These are phyloP conservation scores for Nesospiza acunhae DNA, from an alignment of 2,113 vertebrate genomes.

Conservation along the genomic window DNA sequence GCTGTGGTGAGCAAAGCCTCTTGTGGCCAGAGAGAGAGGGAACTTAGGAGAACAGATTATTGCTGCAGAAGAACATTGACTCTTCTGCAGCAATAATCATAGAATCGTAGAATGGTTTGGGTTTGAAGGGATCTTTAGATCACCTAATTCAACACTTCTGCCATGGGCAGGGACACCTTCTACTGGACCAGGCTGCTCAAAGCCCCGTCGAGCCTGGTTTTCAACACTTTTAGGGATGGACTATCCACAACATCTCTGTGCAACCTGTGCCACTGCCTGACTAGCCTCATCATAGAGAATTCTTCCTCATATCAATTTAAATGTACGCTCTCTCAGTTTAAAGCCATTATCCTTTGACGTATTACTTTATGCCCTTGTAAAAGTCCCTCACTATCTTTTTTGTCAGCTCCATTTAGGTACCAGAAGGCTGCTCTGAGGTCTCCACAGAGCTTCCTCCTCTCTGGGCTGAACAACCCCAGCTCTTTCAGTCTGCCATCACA, in stretches of 20 bases:
- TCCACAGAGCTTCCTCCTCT: neutral
- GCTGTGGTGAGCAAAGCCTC: neutral
- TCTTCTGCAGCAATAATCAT: neutral
- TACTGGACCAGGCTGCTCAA: neutral
- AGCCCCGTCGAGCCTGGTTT: neutral
- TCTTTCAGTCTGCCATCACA: neutral
- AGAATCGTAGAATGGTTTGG: neutral
- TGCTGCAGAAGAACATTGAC: neutral
- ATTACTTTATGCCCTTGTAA: neutral
- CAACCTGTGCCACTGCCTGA: neutral
- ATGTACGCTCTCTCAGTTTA: neutral
- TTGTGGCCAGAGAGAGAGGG: neutral
- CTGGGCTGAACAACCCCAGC: neutral
- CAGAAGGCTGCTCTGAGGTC: neutral
- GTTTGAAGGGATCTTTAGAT: neutral
- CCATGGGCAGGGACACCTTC: neutral
- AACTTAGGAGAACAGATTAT: neutral
- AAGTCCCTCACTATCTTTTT: neutral
- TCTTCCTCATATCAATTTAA: neutral
- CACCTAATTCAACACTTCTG: neutral
- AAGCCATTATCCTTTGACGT: neutral
- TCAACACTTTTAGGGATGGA: fast-evolving
- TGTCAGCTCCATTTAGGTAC: neutral
- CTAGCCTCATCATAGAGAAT: neutral
- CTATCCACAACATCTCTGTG: neutral